Base-by-base conservation (phyloP, 2,797 vertebrate species). In the Anableps anableps region DNA sequence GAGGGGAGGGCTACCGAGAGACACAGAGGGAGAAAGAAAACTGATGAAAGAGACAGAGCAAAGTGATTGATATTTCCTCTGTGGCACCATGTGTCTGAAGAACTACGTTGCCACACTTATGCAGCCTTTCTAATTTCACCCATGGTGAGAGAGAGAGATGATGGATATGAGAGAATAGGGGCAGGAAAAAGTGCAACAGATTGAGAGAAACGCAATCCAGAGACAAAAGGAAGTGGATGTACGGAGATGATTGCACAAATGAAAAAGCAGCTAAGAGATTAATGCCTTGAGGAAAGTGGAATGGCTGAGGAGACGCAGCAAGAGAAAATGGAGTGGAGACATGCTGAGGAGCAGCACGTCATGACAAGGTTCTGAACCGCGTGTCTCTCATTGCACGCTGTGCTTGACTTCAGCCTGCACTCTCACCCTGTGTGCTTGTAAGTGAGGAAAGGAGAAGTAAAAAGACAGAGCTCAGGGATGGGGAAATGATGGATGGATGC, bases 41-140 rank as follows among this genome's bases (percentile, higher is more conserved):
- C 76, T 84, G 89, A 92, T 90, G 85, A 93, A 88, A 93, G 84
- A 81, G 80, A 89, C 77, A 43, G 66, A 73, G 83, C 90, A 74
- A 88, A 82, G 84, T 90, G 89, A 95, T 94, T 92, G 93, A 95
- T 94, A 91, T 92, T 89, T 85, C 77, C 84, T 88, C 78, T 90
- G 80, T 87, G 82, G 86, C 87, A 84, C 85, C 87, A 80, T 88
- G 80, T 92, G 92, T 92, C 88, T 89, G 83, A 85, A 88, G 88
- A 91, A 85, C 91, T 82, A 81, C 10, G 77, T 84, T 86, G 87
- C 86, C 87, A 81, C 85, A 82, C 85, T 92, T 85, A 91, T 91
- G 90, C 86, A 71, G 80, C 88, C 83, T 80, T 84, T 93, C 82
- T 89, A 91, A 93, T 92, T 87, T 77, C 83, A 82, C 81, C n/a